A percentile compares a stretch with the other conserved stretches of the same genome.
Conservation (phyloP, 2,113 vertebrate species). For the Periophthalmodon schlosseri region DNA sequence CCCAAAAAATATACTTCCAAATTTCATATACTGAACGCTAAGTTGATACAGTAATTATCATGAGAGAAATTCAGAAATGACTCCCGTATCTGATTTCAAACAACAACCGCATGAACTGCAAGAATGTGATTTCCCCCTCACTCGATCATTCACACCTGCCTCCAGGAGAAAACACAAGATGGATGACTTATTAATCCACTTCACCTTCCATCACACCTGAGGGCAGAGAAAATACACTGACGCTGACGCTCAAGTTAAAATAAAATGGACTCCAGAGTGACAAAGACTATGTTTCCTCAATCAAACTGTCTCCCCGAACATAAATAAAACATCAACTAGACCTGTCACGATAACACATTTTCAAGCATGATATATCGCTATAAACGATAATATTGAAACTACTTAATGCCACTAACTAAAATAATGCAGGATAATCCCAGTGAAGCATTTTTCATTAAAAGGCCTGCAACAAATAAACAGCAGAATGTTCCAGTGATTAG, state of each 20-base stretch:
- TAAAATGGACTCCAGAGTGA: constrained; percentile 11
- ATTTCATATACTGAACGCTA: too few species aligned
- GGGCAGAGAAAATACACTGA: background rate
- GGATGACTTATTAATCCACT: background rate
- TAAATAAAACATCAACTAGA: constrained; percentile 26
- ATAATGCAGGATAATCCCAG: too few species aligned
- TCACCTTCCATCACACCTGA: background rate
- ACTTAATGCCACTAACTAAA: too few species aligned
- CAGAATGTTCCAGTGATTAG: too few species aligned
- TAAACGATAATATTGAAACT: too few species aligned
- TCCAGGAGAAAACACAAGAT: background rate
- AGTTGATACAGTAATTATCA: too few species aligned
- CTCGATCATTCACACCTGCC: background rate
- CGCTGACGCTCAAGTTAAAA: background rate
- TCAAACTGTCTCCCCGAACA: constrained; percentile 11
- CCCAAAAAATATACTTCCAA: too few species aligned
- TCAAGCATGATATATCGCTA: too few species aligned
- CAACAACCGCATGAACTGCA: background rate
- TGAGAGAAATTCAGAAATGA: background rate
- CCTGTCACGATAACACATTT: background rate
- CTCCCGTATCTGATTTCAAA: background rate
- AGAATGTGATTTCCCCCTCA: constrained; percentile 3
- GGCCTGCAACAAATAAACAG: too few species aligned
- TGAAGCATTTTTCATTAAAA: too few species aligned
- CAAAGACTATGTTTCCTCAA: constrained; percentile 2